These are phyloP conservation scores for Polylopha cassiicola DNA, from an alignment of 2,888 invertebrate genomes.

Conservation along the genomic window DNA sequence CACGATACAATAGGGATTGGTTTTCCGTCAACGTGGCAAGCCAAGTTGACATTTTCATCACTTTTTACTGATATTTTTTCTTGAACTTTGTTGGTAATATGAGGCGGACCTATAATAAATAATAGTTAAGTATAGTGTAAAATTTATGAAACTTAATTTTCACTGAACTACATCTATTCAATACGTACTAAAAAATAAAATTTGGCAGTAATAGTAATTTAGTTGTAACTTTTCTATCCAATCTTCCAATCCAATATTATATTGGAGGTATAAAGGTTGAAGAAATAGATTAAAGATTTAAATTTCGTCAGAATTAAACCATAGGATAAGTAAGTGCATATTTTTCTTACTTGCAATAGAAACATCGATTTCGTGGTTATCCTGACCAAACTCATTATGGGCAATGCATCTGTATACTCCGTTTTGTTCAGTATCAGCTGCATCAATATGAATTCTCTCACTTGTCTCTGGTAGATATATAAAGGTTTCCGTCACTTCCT, in stretches of 20 bases:
- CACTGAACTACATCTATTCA: constrained; percentile 47
- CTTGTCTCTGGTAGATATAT: no score
- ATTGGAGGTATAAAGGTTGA: no score
- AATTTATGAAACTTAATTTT: neutral
- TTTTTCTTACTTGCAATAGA: neutral
- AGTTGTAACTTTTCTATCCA: no score
- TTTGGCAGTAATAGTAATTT: no score
- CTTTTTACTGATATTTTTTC: constrained; percentile 19
- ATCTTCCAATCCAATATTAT: no score
- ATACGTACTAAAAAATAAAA: no score
- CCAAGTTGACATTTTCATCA: constrained; percentile 30
- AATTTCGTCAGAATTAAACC: no score
- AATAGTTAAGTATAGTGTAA: no score
- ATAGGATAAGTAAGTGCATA: no score
- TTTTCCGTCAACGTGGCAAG: constrained; percentile 35
- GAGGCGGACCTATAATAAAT: constrained; percentile 37
- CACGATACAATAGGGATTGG: constrained; percentile 41
- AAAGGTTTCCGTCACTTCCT: no score
- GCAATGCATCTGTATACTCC: neutral
- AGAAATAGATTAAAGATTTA: no score
- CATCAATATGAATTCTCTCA: neutral
- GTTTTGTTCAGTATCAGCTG: neutral
- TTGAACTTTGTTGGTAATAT: constrained; percentile 26
- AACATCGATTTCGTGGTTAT: neutral
- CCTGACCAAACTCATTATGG: neutral